Evolutionary conservation across 2,888 invertebrate genomes (phyloP), one percentile per base, ranked within the genome.

Genomic region (Patella depressa): DNA sequence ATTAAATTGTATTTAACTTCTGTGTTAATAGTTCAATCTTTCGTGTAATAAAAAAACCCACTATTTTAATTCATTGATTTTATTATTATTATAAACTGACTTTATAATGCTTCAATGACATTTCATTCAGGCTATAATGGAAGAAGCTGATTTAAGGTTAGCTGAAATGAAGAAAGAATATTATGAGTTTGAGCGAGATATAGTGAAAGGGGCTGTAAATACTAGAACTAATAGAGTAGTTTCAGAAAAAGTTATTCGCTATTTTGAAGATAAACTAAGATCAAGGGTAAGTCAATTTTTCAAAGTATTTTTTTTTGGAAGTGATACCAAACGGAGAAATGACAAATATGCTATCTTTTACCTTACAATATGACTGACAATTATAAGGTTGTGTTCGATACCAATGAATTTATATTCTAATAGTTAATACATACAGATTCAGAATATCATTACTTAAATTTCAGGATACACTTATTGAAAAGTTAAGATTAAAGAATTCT

Each of bases 381-480:
- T 34, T 34, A 5, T 5, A 34, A 34, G 34, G 34, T 34, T 34
- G 34, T 34, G 4, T 34, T 34, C 4, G 34, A 45, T 45, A 45
- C 7, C 9, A 45, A 9, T 9, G 45, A 45, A 45, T 45, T 45
- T 45, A 9, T 45, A 45, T 45, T 45, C 45, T 45, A 45, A 45
- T 45, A 45, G 9, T 9, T 45, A 24, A 4, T 34, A 34, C 7
- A 29, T 29, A 45, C 9, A 45, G 45, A 45, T 45, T 45, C 45
- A 7, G 9, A 65, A 65, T 24, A 12, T 12, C 7, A 65, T 65
- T 19, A 19, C 65, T 11, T 29, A 59, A 24, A 54, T 65, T 81
- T n/a, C 82, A 91, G 91, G 91, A 91, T 71, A 88, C 91, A n/a
- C 82, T 91, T 73, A 89, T 91, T 78, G 91, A 91, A 79, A 92